Evolutionary conservation across 2,797 vertebrate species (phyloP).

Genomic region (Anguilla megastoma): DNA sequence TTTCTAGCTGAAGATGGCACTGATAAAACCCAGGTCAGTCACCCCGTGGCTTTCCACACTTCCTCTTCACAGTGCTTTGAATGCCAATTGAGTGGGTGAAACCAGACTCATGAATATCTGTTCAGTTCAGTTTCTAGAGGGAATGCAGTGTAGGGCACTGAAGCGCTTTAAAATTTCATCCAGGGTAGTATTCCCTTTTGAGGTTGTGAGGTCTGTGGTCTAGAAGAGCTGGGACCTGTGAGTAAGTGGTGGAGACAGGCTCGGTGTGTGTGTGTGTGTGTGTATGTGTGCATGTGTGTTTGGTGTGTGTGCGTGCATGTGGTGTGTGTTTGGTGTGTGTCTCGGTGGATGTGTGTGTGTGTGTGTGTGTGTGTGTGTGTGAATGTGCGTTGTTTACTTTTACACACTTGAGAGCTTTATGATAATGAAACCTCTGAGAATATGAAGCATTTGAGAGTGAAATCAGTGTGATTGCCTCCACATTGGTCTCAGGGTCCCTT

Average conservation of each 20-base stretch:
- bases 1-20: background rate
- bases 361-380: background rate
- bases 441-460: background rate
- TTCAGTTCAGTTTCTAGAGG: background rate
- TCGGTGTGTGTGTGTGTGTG: background rate
- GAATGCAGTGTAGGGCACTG: background rate
- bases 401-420: slow-evolving; percentile 6
- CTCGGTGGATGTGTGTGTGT: background rate
- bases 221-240: background rate
- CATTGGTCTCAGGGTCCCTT: background rate
- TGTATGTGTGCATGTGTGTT: background rate
- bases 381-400: background rate
- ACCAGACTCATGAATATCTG: background rate
- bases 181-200: background rate
- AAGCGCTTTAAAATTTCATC: background rate
- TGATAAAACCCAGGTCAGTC: background rate
- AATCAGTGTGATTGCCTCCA: slow-evolving; percentile 1
- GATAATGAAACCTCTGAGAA: slow-evolving; percentile 24
- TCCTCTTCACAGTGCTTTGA: background rate
- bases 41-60: background rate
- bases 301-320: background rate
- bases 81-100: background rate
- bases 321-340: background rate
- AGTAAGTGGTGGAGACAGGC: background rate
- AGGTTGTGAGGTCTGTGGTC: background rate